Base-by-base conservation (phyloP, 2,888 invertebrate species). In the Temnothorax unifasciatus region DNA sequence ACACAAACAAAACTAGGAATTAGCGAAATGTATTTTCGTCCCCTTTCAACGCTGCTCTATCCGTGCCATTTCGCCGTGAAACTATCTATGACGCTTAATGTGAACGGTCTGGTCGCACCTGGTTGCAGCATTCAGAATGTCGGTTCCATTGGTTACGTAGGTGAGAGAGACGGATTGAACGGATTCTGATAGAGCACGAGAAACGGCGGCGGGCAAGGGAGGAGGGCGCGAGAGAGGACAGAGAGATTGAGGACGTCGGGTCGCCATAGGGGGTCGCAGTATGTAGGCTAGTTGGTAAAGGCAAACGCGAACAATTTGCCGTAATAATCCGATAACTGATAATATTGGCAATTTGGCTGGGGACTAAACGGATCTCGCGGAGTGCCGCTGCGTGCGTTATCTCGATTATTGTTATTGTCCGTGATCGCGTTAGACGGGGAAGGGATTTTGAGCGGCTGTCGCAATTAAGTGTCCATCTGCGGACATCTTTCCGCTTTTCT, bases 301-400 rank as follows among this genome's bases (percentile, higher is more conserved):
- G 92, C 91, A 90, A 91, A 91, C 90, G 85, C 92, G 92, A 88
- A 93, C 93, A 93, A 93, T 93, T 93, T 92, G 90, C 92, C 90
- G 91, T 93, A 93, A 93, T 93, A 93, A 93, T 93, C 91, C 92
- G 92, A 93, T 93, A 93, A 92, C 93, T 91, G 93, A 93, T 93
- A 93, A 93, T 93, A 93, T 92, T 92, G 92, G 91, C 91, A 91
- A 93, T 93, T 91, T 91, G 90, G 87, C 84, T 84, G 75, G 81
- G 54, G 77, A 88, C 87, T 92, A 91, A 92, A 92, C 91, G 91
- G 91, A 92, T 92, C 89, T 82, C 90, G 91, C 89, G 88, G 88
- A 76, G 82, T 81, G 63, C 76, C 86, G 82, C 71, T 84, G 83
- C 88, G 81, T 88, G 88, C 88, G 89, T 89, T 91, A 91, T 91